Base-by-base conservation (phyloP, 2,797 vertebrate genomes). In the Microcaecilia unicolor region DNA sequence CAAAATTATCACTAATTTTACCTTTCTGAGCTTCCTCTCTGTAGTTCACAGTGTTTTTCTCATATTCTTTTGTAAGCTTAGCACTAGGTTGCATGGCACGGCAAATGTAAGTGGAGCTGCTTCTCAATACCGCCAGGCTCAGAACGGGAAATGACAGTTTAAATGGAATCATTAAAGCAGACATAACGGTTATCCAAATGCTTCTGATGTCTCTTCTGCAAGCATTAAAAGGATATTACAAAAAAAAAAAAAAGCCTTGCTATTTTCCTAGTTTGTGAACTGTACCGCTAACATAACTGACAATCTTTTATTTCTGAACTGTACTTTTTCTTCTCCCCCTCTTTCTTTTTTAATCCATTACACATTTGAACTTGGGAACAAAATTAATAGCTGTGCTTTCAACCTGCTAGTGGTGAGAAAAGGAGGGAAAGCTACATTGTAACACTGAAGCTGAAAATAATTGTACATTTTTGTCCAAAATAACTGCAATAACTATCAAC, bases 111-210 rank as follows among this genome's bases (percentile, higher is more conserved):
- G 58, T 74, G 43, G 41, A 69, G 66, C 26, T 67, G 50, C 55
- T 66, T 80, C 72, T 74, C 64, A 80, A 78, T 61, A 61, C 51
- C 60, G 56, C 41, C 51, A 70, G 58, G 67, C n/a, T 71, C 76
- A 79, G 78, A 72, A 71, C 51, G 55, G 65, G 71, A 80, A 72
- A 76, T 76, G 72, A 75, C 64, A 75, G 62, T 55, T 78, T 72
- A 78, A 83, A 74, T 74, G 62, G 74, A 70, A 72, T 74, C 69
- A 76, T 76, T 81, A 80, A 74, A 72, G 65, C 35, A 69, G 64
- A 71, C 44, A 43, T 54, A 58, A 70, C 66, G 73, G 72, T 73
- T 68, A 74, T 53, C 58, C 56, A 69, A 73, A 70, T 60, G 57
- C 55, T 64, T 69, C 67, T 47, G 61, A 55, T 64, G 52, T 29